phyloP scores from a whole-genome alignment of 1,140 invertebrate genomes.

The Periplaneta americana region DNA sequence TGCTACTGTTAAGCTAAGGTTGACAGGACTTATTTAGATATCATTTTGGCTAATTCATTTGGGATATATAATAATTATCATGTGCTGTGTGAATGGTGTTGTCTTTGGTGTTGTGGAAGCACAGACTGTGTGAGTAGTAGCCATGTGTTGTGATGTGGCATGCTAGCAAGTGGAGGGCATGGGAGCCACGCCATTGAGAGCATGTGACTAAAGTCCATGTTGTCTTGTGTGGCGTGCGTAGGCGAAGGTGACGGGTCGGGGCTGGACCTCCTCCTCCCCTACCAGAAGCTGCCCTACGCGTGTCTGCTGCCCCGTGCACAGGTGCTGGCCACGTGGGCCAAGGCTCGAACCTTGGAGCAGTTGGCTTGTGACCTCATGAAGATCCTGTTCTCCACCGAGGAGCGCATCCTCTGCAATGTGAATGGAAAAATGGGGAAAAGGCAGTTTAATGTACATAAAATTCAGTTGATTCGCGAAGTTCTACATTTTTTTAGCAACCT shows the following conservation, averaged over 20 bases:
- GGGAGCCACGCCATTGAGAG: not conserved
- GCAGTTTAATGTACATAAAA: constrained; percentile 44
- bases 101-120: not conserved
- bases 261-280: constrained; percentile 32
- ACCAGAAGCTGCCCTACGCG: constrained; percentile 43
- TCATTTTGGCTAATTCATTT: not conserved
- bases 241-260: constrained; percentile 4
- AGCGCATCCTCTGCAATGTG: constrained; percentile 44
- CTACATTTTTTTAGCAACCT: constrained; percentile 41
- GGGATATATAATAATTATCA: not conserved
- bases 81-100: not conserved
- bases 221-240: constrained; percentile 14
- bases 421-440: constrained; percentile 48
- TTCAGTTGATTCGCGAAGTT: constrained; percentile 42
- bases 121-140: not conserved
- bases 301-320: constrained; percentile 40
- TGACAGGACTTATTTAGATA: not conserved
- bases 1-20: too few species aligned
- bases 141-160: not conserved
- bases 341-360: constrained; percentile 43
- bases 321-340: constrained; percentile 41
- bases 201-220: constrained; percentile 11
- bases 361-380: constrained; percentile 46
- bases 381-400: constrained; percentile 42
- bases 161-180: not conserved